Evolutionary conservation across 2,113 vertebrate species (phyloP).

Genomic region (Macquaria ambigua): DNA sequence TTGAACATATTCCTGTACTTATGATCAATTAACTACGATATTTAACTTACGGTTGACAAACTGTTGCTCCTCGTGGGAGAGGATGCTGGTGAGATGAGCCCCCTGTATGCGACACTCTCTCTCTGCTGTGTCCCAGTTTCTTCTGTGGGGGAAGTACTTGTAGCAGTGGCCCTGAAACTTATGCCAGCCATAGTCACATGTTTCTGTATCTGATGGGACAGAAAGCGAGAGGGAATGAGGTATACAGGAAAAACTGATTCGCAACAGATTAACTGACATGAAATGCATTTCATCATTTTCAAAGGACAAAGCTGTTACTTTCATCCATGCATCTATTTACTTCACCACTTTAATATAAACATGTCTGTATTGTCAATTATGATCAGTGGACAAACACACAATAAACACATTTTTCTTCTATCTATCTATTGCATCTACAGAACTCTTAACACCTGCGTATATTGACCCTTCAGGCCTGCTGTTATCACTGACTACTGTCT

Average conservation of each 20-base stretch:
- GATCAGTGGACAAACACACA: neutral
- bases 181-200: slow-evolving; percentile 96
- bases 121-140: slow-evolving; percentile 95
- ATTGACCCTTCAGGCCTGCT: slow-evolving; percentile 15
- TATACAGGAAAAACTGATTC: neutral
- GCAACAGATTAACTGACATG: neutral
- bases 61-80: slow-evolving; percentile 93
- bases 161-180: slow-evolving; percentile 99
- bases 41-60: slow-evolving; percentile 94
- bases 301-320: neutral
- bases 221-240: slow-evolving; percentile 16
- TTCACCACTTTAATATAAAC: neutral
- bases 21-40: neutral
- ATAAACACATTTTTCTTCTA: neutral
- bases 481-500: slow-evolving; percentile 16
- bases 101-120: slow-evolving; percentile 96
- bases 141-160: slow-evolving; percentile 93
- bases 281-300: neutral
- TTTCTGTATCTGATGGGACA: slow-evolving; percentile 89
- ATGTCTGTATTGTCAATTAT: neutral
- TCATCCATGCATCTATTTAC: neutral
- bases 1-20: neutral
- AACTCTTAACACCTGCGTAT: slow-evolving; percentile 15
- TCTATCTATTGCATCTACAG: slow-evolving; percentile 9
- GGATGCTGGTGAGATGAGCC: slow-evolving; percentile 93